Evolutionary conservation across 2,888 invertebrate species (phyloP), one percentile per base, ranked within the genome.

Genomic region (Cosmia trapezina): DNA sequence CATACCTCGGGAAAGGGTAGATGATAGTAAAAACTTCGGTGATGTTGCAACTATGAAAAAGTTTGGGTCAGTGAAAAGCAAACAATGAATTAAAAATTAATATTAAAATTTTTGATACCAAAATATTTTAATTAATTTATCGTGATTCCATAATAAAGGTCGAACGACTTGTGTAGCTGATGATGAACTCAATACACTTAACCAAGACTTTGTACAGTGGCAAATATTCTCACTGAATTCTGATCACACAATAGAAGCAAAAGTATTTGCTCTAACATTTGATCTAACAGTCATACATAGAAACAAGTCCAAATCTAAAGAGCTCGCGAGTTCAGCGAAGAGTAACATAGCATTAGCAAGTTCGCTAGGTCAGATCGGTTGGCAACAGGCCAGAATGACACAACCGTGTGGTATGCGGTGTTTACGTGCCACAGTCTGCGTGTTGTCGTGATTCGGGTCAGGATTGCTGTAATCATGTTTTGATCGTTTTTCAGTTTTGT

Each of bases 311-410:
- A 69, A 65, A 60, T 70, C 11, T 28, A 62, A 73, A 78, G 62
- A 77, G 77, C 57, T 79, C 68, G 57, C 77, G 63, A 76, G 76
- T 83, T 83, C 73, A 78, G 53, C 56, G 70, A 84, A 83, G 80
- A 78, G 70, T 80, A 83, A 70, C 70, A 84, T 83, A 86, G 81
- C 73, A 83, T 85, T 77, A 84, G 90, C 92, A 91, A 92, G 91
- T 92, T 92, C 91, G 92, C 93, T 94, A 94, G 95, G 94, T 95
- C 94, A 94, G 90, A 89, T 90, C 83, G 69, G 80, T 86, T 95
- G 95, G 95, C 94, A 64, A 9, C 0, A 1, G 17, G 93, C 95
- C 95, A 95, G 89, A 78, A 85, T 95, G 95, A 95, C 94, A 95
- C 95, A 95, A 91, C 91, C 81, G 82, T 75, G 78, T 88, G 94